Evolutionary conservation across 2,797 vertebrate genomes (phyloP), one percentile per base, ranked within the genome.

Genomic region (Mormyrus hasselquistii): DNA sequence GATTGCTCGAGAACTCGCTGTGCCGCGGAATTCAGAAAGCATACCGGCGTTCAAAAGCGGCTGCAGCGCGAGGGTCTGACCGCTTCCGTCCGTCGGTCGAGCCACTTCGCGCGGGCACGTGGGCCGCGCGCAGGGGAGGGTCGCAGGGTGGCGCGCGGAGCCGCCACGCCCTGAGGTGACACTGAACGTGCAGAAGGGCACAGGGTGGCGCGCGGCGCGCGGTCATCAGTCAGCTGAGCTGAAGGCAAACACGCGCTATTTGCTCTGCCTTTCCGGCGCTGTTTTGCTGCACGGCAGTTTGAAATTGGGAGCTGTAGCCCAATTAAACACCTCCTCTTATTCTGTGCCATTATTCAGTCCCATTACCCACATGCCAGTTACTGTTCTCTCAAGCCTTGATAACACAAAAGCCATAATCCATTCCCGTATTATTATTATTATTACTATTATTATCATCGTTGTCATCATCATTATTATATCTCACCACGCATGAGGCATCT

Each of bases 201-300:
- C 87, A 91, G 89, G 91, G 91, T 88, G 90, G 90, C 88, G 62
- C 73, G 41, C 82, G 49, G 89, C 88, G 62, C 88, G 86, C 85
- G 84, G 50, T 62, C 86, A 91, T 91, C 90, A 90, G 90, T 90
- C 92, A 91, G 84, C 89, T 90, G 87, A 90, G 82, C 88, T 79
- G 83, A 83, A 89, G 47, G 92, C 90, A 91, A 91, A 91, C 91
- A 92, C 89, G 34, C 62, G 55, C 89, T 91, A 89, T 94, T 92
- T 90, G 91, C 91, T 92, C 91, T 93, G 88, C 85, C 91, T 92
- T 93, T 91, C 91, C 90, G 91, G 90, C 89, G 87, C 92, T 91
- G 88, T 89, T 41, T 57, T 88, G 86, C 88, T 89, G 88, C 69
- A 87, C 41, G 88, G 79, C 41, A 87, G 91, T 12, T 34, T 19